These are phyloP conservation scores for Cydia strobilella DNA, from an alignment of 1,140 invertebrate genomes.

Conservation along the genomic window DNA sequence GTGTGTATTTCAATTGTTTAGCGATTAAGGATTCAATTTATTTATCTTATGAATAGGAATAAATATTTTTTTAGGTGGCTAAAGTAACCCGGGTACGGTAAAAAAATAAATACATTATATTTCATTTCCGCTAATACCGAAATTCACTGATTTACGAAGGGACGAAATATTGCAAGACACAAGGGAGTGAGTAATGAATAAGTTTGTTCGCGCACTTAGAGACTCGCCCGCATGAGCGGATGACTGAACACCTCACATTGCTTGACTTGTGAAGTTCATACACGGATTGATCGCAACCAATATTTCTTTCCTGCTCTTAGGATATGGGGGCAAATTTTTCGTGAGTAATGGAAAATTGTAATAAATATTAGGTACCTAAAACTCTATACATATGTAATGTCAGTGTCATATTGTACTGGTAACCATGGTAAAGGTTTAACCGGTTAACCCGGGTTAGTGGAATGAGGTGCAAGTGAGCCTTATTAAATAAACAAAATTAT, in stretches of 20 bases:
- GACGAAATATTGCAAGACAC: slow-evolving; percentile 16
- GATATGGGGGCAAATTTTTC: neutral
- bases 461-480: no score
- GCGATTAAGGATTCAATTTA: no score
- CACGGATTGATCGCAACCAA: slow-evolving; percentile 47
- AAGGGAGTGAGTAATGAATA: slow-evolving; percentile 45
- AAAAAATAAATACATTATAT: neutral
- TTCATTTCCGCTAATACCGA: neutral
- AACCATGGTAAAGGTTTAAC: no score
- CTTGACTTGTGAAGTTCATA: slow-evolving; percentile 48
- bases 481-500: neutral
- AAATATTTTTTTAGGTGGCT: no score
- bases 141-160: neutral
- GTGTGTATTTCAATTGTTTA: no score
- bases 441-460: no score
- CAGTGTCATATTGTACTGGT: no score
- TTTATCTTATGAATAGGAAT: no score
- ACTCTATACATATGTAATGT: no score
- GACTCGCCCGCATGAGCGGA: slow-evolving; percentile 39
- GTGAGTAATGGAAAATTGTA: neutral
- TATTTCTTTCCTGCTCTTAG: slow-evolving; percentile 38
- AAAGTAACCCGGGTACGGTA: neutral
- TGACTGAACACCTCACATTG: slow-evolving; percentile 44
- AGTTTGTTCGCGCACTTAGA: slow-evolving; percentile 42
- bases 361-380: neutral